Conservation (phyloP, 1,140 invertebrate genomes). For the Philaenus spumarius region DNA sequence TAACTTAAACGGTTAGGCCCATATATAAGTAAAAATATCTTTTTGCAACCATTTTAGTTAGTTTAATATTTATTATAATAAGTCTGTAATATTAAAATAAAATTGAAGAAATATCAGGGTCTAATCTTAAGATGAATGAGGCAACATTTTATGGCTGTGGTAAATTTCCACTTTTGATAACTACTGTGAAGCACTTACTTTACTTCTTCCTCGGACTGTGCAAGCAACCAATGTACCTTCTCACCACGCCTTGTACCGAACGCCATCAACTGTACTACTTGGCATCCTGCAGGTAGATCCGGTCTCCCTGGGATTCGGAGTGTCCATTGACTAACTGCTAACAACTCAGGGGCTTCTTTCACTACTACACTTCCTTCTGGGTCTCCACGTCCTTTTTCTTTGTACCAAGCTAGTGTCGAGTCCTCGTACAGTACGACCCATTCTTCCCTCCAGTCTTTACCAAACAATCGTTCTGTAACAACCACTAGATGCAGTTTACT, state of each 20-base stretch:
- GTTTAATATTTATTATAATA: too few relatives aligned
- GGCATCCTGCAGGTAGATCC: conserved; percentile 54
- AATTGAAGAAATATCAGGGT: too few relatives aligned
- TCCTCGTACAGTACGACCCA: conserved; percentile 74
- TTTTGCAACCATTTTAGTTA: too few relatives aligned
- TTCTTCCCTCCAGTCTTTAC: conserved; percentile 70
- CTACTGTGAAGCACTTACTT: conserved; percentile 48
- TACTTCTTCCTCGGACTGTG: conserved; percentile 57
- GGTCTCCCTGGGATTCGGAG: conserved; percentile 60
- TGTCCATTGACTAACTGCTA: conserved; percentile 70
- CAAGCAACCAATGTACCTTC: conserved; percentile 54
- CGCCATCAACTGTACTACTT: conserved; percentile 60
- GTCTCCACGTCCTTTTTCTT: conserved; percentile 48
- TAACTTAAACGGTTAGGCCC: too few relatives aligned
- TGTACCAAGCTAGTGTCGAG: conserved; percentile 70
- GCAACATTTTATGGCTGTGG: too few relatives aligned
- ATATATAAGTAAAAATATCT: too few relatives aligned
- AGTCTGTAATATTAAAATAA: too few relatives aligned
- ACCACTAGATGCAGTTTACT: too few relatives aligned
- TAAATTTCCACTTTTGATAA: too few relatives aligned
- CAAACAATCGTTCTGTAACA: conserved; percentile 60
- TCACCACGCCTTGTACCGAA: conserved; percentile 52
- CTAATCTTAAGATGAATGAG: too few relatives aligned
- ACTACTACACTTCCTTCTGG: conserved; percentile 50
- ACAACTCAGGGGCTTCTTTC: conserved; percentile 66